Evolutionary conservation across 2,888 invertebrate genomes (phyloP).

Genomic region (Buathra laborator): DNA sequence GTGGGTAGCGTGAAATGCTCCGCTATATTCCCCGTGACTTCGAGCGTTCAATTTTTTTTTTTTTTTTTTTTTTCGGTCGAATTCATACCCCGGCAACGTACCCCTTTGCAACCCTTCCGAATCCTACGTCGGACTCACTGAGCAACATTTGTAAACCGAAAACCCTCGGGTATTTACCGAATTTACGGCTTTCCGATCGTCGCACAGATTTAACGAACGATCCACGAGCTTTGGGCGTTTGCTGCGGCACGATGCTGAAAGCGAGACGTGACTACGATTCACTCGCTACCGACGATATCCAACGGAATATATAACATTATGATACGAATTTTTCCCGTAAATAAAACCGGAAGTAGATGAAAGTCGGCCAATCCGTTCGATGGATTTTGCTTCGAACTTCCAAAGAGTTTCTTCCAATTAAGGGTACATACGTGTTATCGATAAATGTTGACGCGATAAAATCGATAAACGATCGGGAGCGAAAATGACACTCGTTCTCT

Average conservation of each 20-base stretch:
- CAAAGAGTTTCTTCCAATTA: neutral
- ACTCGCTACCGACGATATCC: neutral
- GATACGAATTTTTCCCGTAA: neutral
- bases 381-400: neutral
- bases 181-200: slow-evolving; percentile 78
- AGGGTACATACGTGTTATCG: neutral
- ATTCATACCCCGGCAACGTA: slow-evolving; percentile 57
- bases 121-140: slow-evolving; percentile 19
- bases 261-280: neutral
- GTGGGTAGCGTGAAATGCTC: slow-evolving; percentile 41
- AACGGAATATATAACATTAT: neutral
- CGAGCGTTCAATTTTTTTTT: slow-evolving; percentile 82
- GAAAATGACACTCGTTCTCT: slow-evolving; percentile 56
- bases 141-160: slow-evolving; percentile 44
- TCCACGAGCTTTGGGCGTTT: slow-evolving; percentile 43
- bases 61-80: slow-evolving; percentile 65
- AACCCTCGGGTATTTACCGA: slow-evolving; percentile 73
- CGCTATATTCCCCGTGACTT: slow-evolving; percentile 52
- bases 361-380: slow-evolving; percentile 42
- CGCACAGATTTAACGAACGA: slow-evolving; percentile 75
- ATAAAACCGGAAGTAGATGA: slow-evolving; percentile 51
- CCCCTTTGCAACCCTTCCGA: neutral
- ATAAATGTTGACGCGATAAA: neutral
- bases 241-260: neutral
- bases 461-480: slow-evolving; percentile 23